Conservation (phyloP, 1,140 invertebrate genomes). For the Orchestia grillus region DNA sequence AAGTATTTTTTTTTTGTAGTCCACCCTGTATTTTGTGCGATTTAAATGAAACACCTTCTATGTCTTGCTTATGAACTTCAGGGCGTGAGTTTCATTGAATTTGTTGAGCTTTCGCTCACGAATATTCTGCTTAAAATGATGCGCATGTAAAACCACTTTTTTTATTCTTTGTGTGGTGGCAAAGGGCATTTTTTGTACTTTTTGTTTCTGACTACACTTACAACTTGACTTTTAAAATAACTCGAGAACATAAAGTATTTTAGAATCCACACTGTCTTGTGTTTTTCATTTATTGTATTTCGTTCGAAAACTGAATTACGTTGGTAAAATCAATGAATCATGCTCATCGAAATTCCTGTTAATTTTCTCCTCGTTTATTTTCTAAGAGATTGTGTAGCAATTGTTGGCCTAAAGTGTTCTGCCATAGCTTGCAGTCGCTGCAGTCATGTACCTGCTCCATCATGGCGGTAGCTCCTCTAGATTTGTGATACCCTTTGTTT, state of each 20-base stretch:
- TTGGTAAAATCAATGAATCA: not conserved
- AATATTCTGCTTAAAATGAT: too few relatives aligned
- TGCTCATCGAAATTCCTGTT: not conserved
- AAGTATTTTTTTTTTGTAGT: too few relatives aligned
- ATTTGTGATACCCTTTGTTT: not conserved
- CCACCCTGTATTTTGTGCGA: too few relatives aligned
- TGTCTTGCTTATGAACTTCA: too few relatives aligned
- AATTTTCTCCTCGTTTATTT: not conserved
- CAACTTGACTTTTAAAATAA: not conserved
- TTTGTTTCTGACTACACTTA: too few relatives aligned
- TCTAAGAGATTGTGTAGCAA: not conserved
- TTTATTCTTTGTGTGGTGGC: too few relatives aligned
- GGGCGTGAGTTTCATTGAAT: too few relatives aligned
- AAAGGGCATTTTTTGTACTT: too few relatives aligned
- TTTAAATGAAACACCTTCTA: too few relatives aligned
- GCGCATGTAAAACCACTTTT: too few relatives aligned
- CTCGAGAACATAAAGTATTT: not conserved
- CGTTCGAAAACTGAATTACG: not conserved
- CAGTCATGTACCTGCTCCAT: not conserved
- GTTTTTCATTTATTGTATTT: not conserved
- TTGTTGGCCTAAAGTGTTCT: not conserved
- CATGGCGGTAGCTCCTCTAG: not conserved
- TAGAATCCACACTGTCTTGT: not conserved
- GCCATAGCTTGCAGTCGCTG: too few relatives aligned
- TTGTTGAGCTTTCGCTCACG: too few relatives aligned